Base-by-base conservation (phyloP, 2,797 vertebrate genomes). In the Macrochelys suwanniensis region DNA sequence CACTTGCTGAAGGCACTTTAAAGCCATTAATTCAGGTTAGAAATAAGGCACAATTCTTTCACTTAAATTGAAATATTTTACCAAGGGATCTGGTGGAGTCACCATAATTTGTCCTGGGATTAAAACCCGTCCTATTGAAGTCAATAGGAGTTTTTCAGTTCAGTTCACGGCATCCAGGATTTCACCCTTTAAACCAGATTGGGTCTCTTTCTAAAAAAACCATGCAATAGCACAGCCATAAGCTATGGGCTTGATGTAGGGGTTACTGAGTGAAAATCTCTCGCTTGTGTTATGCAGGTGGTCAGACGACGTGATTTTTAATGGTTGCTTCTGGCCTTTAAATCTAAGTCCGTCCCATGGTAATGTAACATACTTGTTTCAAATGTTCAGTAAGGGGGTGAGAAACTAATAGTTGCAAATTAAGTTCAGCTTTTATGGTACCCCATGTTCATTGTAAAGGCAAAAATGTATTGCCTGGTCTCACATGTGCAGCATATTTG, bases 401-500 rank as follows among this genome's bases (percentile, higher is more conserved):
- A 92, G 89, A 92, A 91, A 81, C 71, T 49, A 82, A 0, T 61
- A 68, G 57, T 88, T 93, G 84, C 81, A 87, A 42, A 28, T 12
- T 85, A 50, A 54, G 51, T 1, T 2, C 49, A 19, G 68, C 42
- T 96, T 95, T 89, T 90, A 49, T 88, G 79, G 68, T 59, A 80
- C 2, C 19, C 37, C 84, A 6, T 51, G 49, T 89, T 96, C 92
- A 77, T 68, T 93, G 91, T 28, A 92, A 88, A 95, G 53, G 57
- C 89, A 94, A 94, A 80, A 88, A 85, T 31, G 45, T 86, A 61
- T 91, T 96, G 76, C 92, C 80, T 92, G 53, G 33, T 96, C 81
- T 83, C 84, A 33, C n/a, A n/a, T 53, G 86, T 86, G 50, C 79
- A 25, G 88, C 92, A 93, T 82, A 90, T 51, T 90, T 97, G 83